Conservation (phyloP, 2,888 invertebrate species). For the Erpobdella octoculata region DNA sequence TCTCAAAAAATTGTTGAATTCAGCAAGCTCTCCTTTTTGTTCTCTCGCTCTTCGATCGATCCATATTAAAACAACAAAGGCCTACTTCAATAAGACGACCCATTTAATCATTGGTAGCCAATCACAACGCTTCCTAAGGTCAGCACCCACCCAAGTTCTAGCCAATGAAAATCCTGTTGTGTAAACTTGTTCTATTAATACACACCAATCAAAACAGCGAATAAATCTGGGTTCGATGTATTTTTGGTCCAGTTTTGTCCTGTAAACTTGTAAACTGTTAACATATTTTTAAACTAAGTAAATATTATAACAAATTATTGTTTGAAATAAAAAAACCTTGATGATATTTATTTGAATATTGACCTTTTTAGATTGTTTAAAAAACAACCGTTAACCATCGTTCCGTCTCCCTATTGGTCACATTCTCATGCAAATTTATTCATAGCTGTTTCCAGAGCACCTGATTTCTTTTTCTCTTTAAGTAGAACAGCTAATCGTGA, state of each 20-base stretch:
- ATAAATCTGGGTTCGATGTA: too few relatives aligned
- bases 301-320: neutral
- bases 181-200: neutral
- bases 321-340: neutral
- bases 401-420: slow-evolving; percentile 3
- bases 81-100: neutral
- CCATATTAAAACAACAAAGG: neutral
- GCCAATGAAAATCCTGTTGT: neutral
- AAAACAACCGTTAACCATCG: too few relatives aligned
- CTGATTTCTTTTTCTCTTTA: too few relatives aligned
- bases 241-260: too few relatives aligned
- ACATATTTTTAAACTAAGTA: neutral
- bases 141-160: neutral
- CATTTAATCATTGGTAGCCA: neutral
- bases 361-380: too few relatives aligned
- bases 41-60: slow-evolving; percentile 6
- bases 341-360: too few relatives aligned
- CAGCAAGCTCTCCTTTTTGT: too few relatives aligned
- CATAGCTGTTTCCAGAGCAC: neutral
- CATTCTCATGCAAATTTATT: slow-evolving; percentile 8
- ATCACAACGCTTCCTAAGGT: neutral
- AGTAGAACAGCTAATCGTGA: too few relatives aligned
- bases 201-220: too few relatives aligned
- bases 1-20: too few relatives aligned
- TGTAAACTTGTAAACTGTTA: neutral